Base-by-base conservation (phyloP, 2,113 vertebrate species). In the Chloebia gouldiae region DNA sequence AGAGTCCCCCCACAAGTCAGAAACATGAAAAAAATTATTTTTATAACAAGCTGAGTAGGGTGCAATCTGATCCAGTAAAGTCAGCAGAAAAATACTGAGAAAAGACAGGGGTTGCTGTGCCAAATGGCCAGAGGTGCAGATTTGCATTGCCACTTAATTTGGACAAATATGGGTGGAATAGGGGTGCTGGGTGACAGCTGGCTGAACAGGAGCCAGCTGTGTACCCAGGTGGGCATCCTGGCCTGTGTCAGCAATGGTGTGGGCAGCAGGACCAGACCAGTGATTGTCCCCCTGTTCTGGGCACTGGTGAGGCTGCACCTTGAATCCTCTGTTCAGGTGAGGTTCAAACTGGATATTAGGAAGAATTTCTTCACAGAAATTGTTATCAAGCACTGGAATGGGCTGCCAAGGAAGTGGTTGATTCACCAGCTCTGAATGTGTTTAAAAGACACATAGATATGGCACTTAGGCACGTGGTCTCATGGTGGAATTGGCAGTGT, bases 391-490 rank as follows among this genome's bases (percentile, higher is more conserved):
- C 28, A 53, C 17, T 39, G 24, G 53, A 81, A 53, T 33, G 45
- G 53, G 53, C 53, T 53, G 19, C n/a, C 15, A 39, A 28, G 16
- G 20, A 60, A 68, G 37, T n/a, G 15, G 3, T 18, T 33, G 28
- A 45, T 44, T n/a, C 53, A 51, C 13, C 28, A 53, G 21, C 28
- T 37, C 60, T 51, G 19, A 27, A 66, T 65, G 19, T 39, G 12
- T 45, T 81, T 60, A 21, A 51, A 60, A 75, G 39, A 22, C 7
- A 16, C 0, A 0, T 7, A 53, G 15, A 39, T 39, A 15, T 16
- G 27, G 22, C n/a, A 50, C 8, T 80, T 15, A 33, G 31, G 35
- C 8, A 57, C 39, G 25, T 18, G 45, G 13, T 45, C 73, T 53
- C 53, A 7, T 45, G 24, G 45, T 51, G n/a, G 53, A 75, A 30